phyloP scores from a whole-genome alignment of 2,113 vertebrate genomes.

The Aythya baeri region DNA sequence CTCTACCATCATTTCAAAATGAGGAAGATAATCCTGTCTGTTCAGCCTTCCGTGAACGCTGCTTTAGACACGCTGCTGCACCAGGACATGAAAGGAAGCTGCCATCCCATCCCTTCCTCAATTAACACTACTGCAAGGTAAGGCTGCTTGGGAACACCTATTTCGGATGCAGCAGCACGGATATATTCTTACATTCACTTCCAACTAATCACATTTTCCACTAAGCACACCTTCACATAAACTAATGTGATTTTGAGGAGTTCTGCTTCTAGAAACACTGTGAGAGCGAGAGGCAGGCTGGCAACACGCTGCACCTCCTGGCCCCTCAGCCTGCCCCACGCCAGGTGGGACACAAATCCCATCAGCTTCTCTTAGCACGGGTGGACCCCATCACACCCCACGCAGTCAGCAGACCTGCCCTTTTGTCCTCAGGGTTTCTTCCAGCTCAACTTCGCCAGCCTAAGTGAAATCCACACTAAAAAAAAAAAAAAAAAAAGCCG shows the following conservation, averaged over 20 bases:
- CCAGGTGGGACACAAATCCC: background rate
- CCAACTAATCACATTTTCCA: background rate
- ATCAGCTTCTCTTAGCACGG: background rate
- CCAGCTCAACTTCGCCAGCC: background rate
- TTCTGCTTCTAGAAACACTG: background rate
- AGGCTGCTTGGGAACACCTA: background rate
- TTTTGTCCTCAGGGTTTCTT: background rate
- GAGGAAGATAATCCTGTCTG: background rate
- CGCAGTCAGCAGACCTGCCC: background rate
- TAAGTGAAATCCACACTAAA: background rate
- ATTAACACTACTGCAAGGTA: background rate
- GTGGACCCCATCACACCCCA: background rate
- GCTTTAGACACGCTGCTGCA: background rate
- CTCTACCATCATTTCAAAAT: background rate
- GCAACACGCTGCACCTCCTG: accelerated
- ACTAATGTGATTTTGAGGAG: background rate
- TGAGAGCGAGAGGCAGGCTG: background rate
- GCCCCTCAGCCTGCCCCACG: background rate
- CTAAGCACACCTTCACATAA: background rate
- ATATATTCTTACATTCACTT: background rate
- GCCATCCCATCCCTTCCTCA: background rate
- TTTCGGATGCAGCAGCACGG: background rate
- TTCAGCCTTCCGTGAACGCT: background rate
- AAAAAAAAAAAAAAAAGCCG: background rate
- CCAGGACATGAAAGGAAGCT: background rate